Base-by-base conservation (phyloP, 64 coral and sea anemone species). In the Stylophora pistillata region DNA sequence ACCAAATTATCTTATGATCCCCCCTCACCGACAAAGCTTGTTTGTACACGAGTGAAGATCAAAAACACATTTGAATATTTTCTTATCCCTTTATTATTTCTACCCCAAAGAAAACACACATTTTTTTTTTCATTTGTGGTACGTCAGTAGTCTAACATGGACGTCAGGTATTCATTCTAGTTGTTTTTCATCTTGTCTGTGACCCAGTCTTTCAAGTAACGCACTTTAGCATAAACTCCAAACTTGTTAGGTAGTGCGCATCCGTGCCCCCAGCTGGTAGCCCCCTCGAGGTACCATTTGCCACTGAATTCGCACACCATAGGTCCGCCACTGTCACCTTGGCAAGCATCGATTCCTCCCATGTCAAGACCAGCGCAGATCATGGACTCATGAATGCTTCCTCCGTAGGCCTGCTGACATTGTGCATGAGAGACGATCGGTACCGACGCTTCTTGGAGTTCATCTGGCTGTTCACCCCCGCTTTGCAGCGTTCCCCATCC, bases 401-500 rank as follows among this genome's bases (percentile, higher is more conserved):
- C 69, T 21, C 72, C 61, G 55, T 94, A 94, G 0, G 79, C 78
- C 13, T 10, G 23, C 9, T 72, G 4, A 20, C 92, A 94, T 25
- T 54, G 73, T 7, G 73, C 37, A 10, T 71, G 74, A 33, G 55
- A 78, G 6, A 63, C 76, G 14, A 89, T 69, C 1, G 87, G 74
- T 5, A 89, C 87, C 1, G 74, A 15, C 25, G 74, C 11, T 63
- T 25, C 25, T 78, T 80, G 3, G 65, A 73, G 72, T 54, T 37
- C 1, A 30, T 78, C 59, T 77, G 87, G 87, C 12, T 55, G 60
- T 17, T 27, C n/a, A 15, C 90, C 83, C n/a, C 66, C 83, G 0
- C 61, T 86, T 47, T 25, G 20, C 2, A 92, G 55, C 26, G 81
- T 89, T n/a, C 92, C 92, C 92, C 92, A 94, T 0, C 92, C 92